Evolutionary conservation across 2,888 invertebrate genomes (phyloP), one percentile per base, ranked within the genome.

Genomic region (Synergus umbraculus): DNA sequence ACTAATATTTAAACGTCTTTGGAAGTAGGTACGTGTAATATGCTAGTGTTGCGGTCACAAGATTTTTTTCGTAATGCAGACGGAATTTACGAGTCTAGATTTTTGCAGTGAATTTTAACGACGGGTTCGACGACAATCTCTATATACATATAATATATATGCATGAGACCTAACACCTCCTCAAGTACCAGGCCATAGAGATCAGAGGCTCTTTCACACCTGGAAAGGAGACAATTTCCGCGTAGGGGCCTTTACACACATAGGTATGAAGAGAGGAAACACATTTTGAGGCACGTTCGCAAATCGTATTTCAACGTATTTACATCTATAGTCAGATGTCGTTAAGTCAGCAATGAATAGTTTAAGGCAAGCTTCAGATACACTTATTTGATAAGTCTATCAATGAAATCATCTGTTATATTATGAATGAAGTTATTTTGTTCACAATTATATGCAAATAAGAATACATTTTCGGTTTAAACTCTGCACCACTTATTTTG

Each of bases 51-150:
- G 65, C 12, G 43, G 66, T 67, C 44, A 22, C 10, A n/a, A 9
- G 22, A 12, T 46, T 44, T 41, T 54, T 76, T 10, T 54, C 43
- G 41, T 13, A 37, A 18, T 54, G 54, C 49, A 82, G 79, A 83
- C 67, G 81, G 83, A 82, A 85, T 84, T 84, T 84, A 83, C 81
- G 80, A 82, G 83, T 49, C 81, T 83, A 78, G 44, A 83, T 83
- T 83, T 83, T 85, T 85, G 65, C 78, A 13, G 10, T 8, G 37
- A n/a, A 29, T 10, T 37, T 73, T 73, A 73, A 54, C 73, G 73
- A 73, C 73, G 54, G 22, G 18, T 18, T 44, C 37, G 13, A 73
- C 29, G 29, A 54, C 54, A 49, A 73, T 54, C 54, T 73, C 73
- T 54, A n/a, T 54, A 54, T 54, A 54, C 37, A 5, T 54, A 69